Evolutionary conservation across 2,888 invertebrate species (phyloP).

Genomic region (Drosophila parthenogenetica): DNA sequence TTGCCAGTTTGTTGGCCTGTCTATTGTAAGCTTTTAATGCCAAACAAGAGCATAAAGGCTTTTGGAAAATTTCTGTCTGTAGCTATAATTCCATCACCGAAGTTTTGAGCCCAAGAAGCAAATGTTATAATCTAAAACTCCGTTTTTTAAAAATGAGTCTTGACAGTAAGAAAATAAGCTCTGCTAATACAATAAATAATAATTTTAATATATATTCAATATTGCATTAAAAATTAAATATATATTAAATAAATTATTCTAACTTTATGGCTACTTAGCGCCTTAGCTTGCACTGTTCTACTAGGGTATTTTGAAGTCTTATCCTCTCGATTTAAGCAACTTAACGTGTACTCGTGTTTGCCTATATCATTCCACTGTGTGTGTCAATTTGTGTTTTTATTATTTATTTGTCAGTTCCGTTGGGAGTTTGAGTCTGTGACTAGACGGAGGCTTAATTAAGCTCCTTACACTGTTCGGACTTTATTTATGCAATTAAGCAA

Average conservation of each 20-base stretch:
- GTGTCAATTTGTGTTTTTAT: slow-evolving; percentile 80
- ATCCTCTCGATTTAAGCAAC: not conserved
- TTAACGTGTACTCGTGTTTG: slow-evolving; percentile 21
- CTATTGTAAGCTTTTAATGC: slow-evolving; percentile 33
- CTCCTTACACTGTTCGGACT: slow-evolving; percentile 26
- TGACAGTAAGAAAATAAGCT: too few relatives aligned
- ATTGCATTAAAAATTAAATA: too few relatives aligned
- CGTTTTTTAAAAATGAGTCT: too few relatives aligned
- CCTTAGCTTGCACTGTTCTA: not conserved
- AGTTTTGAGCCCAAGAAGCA: too few relatives aligned
- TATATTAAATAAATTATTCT: too few relatives aligned
- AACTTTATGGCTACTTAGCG: too few relatives aligned
- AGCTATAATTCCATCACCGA: too few relatives aligned
- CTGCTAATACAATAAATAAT: too few relatives aligned
- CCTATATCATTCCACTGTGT: slow-evolving; percentile 45
- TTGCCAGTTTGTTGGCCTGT: slow-evolving; percentile 35
- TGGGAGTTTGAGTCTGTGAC: slow-evolving; percentile 58
- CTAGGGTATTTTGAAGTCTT: not conserved
- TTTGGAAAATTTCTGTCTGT: too few relatives aligned
- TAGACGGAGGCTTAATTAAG: slow-evolving; percentile 69
- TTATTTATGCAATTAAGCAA: slow-evolving; percentile 79
- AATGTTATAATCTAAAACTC: too few relatives aligned
- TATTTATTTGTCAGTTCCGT: slow-evolving; percentile 75
- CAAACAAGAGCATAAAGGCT: too few relatives aligned
- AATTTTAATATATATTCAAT: too few relatives aligned